phyloP scores from a whole-genome alignment of 1,140 invertebrate species.

The Chrysomallon squamiferum region DNA sequence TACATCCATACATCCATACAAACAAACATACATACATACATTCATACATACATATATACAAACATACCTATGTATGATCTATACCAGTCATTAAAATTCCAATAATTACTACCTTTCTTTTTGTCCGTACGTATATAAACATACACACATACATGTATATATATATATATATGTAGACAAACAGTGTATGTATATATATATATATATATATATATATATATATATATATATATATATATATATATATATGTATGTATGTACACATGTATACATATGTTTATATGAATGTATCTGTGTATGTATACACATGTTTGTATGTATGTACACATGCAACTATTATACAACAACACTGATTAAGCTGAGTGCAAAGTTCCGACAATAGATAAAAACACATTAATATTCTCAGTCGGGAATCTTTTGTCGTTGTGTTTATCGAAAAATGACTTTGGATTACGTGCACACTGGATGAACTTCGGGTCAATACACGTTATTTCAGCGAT shows the following conservation, averaged over 20 bases:
- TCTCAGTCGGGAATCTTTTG: no score
- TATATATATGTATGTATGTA: slow-evolving; percentile 7
- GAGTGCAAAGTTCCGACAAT: no score
- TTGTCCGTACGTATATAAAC: not conserved
- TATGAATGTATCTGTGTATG: not conserved
- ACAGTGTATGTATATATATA: slow-evolving; percentile 4
- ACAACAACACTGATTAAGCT: no score
- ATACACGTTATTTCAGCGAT: no score
- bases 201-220: not conserved
- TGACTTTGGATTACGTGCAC: no score
- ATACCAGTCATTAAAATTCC: no score
- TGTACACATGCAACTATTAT: slow-evolving; percentile 1
- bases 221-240: not conserved
- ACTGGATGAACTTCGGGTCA: no score
- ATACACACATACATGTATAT: not conserved
- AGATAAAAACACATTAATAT: no score
- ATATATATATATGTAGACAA: slow-evolving; percentile 2
- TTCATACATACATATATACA: not conserved
- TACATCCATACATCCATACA: not conserved
- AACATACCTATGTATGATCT: not conserved
- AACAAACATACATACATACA: no score
- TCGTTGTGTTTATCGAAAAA: no score
- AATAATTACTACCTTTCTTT: no score
- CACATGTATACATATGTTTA: not conserved
- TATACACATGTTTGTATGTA: slow-evolving; percentile 7